These are phyloP conservation scores for Aotus griseimembra DNA, from an alignment of 2,797 vertebrate species.

Conservation along the genomic window DNA sequence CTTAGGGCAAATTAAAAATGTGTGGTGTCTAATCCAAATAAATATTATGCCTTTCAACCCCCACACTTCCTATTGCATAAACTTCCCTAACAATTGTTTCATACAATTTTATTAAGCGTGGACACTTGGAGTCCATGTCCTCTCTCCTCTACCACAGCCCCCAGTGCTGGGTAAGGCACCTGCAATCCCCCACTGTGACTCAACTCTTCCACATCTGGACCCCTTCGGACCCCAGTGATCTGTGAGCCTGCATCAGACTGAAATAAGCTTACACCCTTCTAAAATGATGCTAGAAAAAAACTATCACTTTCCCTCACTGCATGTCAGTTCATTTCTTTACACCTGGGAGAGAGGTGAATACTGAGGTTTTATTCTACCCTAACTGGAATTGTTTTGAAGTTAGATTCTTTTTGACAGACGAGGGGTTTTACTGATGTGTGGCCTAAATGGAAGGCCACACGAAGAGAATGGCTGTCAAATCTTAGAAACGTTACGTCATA, in stretches of 20 bases:
- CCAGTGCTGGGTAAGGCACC: accelerated
- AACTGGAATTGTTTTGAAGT: background rate
- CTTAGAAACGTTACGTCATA: background rate
- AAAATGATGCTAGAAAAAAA: background rate
- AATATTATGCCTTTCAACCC: constrained; percentile 80
- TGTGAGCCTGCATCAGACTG: background rate
- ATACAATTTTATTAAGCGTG: constrained; percentile 56
- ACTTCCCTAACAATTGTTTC: constrained; percentile 75
- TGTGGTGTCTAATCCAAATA: constrained; percentile 80
- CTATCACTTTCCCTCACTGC: accelerated
- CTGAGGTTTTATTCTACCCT: background rate
- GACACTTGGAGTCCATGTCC: background rate
- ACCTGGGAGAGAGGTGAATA: background rate
- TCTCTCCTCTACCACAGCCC: accelerated
- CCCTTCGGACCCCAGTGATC: accelerated
- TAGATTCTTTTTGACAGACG: background rate
- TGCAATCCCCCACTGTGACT: background rate
- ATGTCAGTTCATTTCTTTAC: too few relatives aligned
- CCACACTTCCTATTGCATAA: constrained; percentile 82
- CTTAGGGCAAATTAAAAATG: constrained; percentile 82
- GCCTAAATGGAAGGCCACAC: background rate
- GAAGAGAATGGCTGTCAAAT: background rate
- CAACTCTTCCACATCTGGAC: background rate
- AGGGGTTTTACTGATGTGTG: background rate
- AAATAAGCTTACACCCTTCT: background rate